Percentiles rank a stretch among this genome's conserved stretches.
Evolutionary conservation across 2,113 vertebrate species (phyloP).

Genomic region (Cranoglanis bouderius): DNA sequence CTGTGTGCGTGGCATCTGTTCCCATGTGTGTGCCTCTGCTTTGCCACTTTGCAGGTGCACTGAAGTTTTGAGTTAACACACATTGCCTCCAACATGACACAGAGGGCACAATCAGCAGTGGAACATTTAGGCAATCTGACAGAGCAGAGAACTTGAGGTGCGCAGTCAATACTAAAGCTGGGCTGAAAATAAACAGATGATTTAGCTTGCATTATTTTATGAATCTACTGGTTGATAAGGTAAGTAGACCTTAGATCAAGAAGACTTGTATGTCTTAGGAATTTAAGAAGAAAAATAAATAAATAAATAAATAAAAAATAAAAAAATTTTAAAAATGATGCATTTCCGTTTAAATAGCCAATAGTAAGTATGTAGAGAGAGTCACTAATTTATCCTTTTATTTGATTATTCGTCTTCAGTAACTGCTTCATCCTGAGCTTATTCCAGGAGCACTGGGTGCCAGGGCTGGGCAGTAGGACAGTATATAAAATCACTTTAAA

Average conservation of each 20-base stretch:
- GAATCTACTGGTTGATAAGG: not conserved
- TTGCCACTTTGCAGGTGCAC: slow-evolving; percentile 39
- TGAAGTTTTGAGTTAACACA: slow-evolving; percentile 13
- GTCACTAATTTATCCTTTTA: not conserved
- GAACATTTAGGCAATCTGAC: slow-evolving; percentile 24
- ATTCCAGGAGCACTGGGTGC: not conserved
- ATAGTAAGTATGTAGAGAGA: not conserved
- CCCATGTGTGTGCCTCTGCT: slow-evolving; percentile 32
- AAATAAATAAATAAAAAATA: not conserved
- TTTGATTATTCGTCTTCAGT: not conserved
- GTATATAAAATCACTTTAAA: not conserved
- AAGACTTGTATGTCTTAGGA: no score
- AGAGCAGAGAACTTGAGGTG: slow-evolving; percentile 13
- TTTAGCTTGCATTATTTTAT: not conserved
- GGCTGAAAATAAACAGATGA: slow-evolving; percentile 11
- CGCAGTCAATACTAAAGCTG: not conserved
- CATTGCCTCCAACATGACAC: not conserved
- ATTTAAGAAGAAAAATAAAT: no score
- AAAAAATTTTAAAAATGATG: not conserved
- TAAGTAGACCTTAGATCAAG: not conserved
- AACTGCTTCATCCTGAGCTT: not conserved
- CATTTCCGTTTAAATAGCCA: not conserved
- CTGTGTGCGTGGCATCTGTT: not conserved
- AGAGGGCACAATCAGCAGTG: slow-evolving; percentile 4
- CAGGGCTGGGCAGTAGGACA: not conserved